Conservation (phyloP, 2,113 vertebrate species). For the Lophura nycthemera region DNA sequence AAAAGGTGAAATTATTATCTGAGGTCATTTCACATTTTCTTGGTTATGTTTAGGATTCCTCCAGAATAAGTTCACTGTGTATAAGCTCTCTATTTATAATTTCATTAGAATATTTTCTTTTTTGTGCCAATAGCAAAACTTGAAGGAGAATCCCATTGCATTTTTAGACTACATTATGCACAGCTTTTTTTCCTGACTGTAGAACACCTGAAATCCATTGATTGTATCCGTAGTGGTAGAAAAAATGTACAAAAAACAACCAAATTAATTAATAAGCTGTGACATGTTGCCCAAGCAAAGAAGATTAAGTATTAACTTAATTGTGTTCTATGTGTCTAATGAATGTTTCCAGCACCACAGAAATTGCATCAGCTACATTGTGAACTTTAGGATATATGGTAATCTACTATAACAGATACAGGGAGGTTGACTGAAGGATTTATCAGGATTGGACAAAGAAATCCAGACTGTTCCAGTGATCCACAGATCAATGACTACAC, state of each 20-base stretch:
- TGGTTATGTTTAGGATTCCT: background rate
- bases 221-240: background rate
- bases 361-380: background rate
- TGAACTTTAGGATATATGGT: background rate
- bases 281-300: background rate
- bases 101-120: background rate
- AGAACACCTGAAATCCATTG: background rate
- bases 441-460: background rate
- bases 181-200: background rate
- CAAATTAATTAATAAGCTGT: slow-evolving; percentile 26
- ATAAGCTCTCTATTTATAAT: background rate
- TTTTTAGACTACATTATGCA: background rate
- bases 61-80: background rate
- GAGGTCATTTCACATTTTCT: background rate
- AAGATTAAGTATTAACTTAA: background rate
- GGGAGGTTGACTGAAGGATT: background rate
- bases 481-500: background rate
- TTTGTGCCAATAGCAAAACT: background rate
- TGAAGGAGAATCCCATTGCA: background rate
- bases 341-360: background rate
- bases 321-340: background rate
- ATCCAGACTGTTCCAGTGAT: background rate
- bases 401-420: background rate
- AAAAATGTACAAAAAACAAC: background rate
- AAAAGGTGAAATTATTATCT: background rate